Conservation (phyloP, 2,888 invertebrate species). For the Argyra leucocephala region DNA sequence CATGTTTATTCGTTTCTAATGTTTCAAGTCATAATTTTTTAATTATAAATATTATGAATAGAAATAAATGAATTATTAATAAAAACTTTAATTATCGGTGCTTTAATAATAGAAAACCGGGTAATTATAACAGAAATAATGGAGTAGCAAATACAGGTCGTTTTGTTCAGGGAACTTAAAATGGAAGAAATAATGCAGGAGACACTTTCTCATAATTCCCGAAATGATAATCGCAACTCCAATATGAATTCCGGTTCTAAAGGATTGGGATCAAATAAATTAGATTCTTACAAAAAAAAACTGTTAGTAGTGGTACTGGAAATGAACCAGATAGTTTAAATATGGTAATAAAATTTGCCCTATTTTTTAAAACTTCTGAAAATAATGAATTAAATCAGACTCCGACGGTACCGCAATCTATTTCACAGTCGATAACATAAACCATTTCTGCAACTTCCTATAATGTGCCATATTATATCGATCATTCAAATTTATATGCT, state of each 20-base stretch:
- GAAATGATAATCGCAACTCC: slow-evolving; percentile 10
- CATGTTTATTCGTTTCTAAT: no score
- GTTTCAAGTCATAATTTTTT: no score
- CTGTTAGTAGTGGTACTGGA: slow-evolving; percentile 7
- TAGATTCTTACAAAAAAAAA: slow-evolving; percentile 15
- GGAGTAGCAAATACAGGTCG: slow-evolving; percentile 15
- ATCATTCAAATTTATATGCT: background rate
- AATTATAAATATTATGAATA: no score
- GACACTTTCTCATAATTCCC: slow-evolving; percentile 17
- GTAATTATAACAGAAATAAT: slow-evolving; percentile 22
- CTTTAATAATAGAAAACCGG: slow-evolving; percentile 29
- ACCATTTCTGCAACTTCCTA: background rate
- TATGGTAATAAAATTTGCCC: slow-evolving; percentile 26
- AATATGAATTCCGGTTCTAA: slow-evolving; percentile 10
- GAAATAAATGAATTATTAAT: no score
- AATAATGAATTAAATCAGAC: slow-evolving; percentile 18
- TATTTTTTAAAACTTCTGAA: slow-evolving; percentile 19
- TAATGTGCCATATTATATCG: background rate
- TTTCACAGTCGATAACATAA: no score
- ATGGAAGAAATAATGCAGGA: background rate
- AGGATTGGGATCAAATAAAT: background rate
- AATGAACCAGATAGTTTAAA: slow-evolving; percentile 14
- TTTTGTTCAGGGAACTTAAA: slow-evolving; percentile 13
- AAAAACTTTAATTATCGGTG: slow-evolving; percentile 29
- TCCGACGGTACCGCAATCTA: slow-evolving; percentile 7